Evolutionary conservation across 2,888 invertebrate species (phyloP).

Genomic region (Drosophila anomelani): DNA sequence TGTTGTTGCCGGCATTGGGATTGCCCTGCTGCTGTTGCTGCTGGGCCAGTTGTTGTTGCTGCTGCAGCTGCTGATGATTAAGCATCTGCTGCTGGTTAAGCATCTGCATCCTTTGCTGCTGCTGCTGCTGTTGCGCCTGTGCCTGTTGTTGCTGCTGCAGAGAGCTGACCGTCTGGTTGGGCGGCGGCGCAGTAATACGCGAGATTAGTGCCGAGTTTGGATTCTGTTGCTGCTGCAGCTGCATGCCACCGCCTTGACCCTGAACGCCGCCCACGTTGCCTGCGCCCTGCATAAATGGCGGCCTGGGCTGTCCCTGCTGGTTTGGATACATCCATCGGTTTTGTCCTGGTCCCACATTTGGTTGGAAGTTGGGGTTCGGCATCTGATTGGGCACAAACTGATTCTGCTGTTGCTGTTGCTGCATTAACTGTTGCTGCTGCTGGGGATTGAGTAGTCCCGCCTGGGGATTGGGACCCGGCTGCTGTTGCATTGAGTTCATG

Average conservation of each 20-base stretch:
- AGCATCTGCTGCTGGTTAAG: slow-evolving; percentile 83
- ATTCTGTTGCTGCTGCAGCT: slow-evolving; percentile 80
- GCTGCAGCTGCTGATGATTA: slow-evolving; percentile 81
- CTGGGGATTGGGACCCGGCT: slow-evolving; percentile 52
- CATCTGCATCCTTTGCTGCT: slow-evolving; percentile 77
- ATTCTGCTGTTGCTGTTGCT: slow-evolving; percentile 70
- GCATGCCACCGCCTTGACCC: slow-evolving; percentile 52
- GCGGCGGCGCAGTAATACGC: slow-evolving; percentile 87
- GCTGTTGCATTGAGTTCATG: slow-evolving; percentile 72
- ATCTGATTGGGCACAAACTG: slow-evolving; percentile 73
- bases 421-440: slow-evolving; percentile 70
- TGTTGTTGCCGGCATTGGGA: slow-evolving; percentile 66
- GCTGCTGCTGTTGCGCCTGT: slow-evolving; percentile 39
- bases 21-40: slow-evolving; percentile 69
- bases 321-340: slow-evolving; percentile 82
- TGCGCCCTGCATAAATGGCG: slow-evolving; percentile 67
- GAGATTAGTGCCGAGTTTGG: slow-evolving; percentile 87
- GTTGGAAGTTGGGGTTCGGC: slow-evolving; percentile 82
- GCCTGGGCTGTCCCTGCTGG: slow-evolving; percentile 71
- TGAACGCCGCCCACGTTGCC: slow-evolving; percentile 53
- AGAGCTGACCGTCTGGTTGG: slow-evolving; percentile 80
- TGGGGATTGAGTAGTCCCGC: slow-evolving; percentile 59
- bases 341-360: slow-evolving; percentile 75
- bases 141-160: slow-evolving; percentile 78
- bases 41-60: slow-evolving; percentile 59